phyloP scores from a whole-genome alignment of 2,113 vertebrate species.

The Mus pahari region DNA sequence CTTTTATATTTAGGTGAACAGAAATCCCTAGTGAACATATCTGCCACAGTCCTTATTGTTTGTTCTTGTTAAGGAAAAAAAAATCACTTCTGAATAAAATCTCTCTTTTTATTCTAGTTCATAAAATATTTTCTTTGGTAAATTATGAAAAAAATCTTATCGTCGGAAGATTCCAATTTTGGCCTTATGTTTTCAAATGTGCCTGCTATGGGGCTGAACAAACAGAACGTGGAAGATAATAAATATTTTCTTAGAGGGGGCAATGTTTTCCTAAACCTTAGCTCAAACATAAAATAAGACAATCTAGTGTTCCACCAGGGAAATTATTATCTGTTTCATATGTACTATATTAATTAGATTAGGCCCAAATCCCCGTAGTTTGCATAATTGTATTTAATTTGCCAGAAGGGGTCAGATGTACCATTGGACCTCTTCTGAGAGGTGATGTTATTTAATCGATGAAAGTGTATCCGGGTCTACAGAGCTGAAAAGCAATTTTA shows the following conservation, averaged over 20 bases:
- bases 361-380: slow-evolving; percentile 74
- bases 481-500: slow-evolving; percentile 77
- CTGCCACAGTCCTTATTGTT: background rate
- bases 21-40: slow-evolving; percentile 47
- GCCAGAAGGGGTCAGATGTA: slow-evolving; percentile 83
- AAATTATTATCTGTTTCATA: slow-evolving; percentile 78
- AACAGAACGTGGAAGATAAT: slow-evolving; percentile 53
- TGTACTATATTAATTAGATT: slow-evolving; percentile 82
- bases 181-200: slow-evolving; percentile 62
- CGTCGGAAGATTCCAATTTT: slow-evolving; percentile 59
- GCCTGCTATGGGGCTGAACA: slow-evolving; percentile 18
- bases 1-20: slow-evolving; percentile 32
- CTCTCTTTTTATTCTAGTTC: slow-evolving; percentile 2
- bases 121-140: background rate
- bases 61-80: slow-evolving; percentile 49
- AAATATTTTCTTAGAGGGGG: slow-evolving; percentile 52
- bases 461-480: slow-evolving; percentile 71
- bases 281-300: slow-evolving; percentile 72
- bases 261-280: slow-evolving; percentile 61
- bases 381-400: slow-evolving; percentile 85
- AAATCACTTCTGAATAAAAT: slow-evolving; percentile 36
- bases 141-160: background rate
- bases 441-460: slow-evolving; percentile 58
- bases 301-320: slow-evolving; percentile 72
- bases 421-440: slow-evolving; percentile 59